These are phyloP conservation scores for Tachina grossa DNA, from an alignment of 2,888 invertebrate genomes.

Conservation along the genomic window DNA sequence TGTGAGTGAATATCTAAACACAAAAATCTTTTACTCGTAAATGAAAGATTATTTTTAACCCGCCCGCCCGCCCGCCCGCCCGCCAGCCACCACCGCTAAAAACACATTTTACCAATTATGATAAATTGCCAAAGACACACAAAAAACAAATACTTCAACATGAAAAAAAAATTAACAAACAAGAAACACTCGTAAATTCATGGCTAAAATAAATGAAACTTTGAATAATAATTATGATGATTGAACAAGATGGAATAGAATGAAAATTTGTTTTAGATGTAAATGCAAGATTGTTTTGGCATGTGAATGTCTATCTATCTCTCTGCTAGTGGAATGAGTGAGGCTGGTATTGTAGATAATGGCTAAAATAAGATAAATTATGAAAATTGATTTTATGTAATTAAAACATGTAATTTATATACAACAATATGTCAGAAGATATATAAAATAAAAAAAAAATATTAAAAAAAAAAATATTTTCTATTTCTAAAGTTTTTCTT, in stretches of 20 bases:
- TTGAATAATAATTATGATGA: conserved; percentile 62
- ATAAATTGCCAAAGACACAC: conserved; percentile 63
- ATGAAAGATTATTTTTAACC: conserved; percentile 55
- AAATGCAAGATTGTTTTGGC: conserved; percentile 32
- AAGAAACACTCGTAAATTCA: conserved; percentile 40
- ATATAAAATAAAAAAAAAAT: not conserved
- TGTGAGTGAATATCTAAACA: conserved; percentile 46
- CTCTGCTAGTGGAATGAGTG: not conserved
- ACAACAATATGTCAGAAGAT: conserved; percentile 53
- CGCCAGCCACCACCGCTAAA: conserved; percentile 64
- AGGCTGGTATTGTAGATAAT: conserved; percentile 16
- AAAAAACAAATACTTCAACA: not conserved
- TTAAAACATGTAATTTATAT: conserved; percentile 66
- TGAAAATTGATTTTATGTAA: conserved; percentile 68
- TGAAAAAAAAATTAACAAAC: conserved; percentile 23
- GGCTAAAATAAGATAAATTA: conserved; percentile 63
- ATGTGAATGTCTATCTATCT: not conserved
- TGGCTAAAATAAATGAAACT: conserved; percentile 60
- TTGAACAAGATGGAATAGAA: conserved; percentile 21
- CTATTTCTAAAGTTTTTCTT: not conserved
- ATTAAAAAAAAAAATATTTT: conserved; percentile 1
- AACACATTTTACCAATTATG: conserved; percentile 69
- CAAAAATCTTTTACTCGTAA: conserved; percentile 51
- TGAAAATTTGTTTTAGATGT: conserved; percentile 20
- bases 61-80: no score